Conservation (phyloP, 2,113 vertebrate species). For the Trogon melanurus region DNA sequence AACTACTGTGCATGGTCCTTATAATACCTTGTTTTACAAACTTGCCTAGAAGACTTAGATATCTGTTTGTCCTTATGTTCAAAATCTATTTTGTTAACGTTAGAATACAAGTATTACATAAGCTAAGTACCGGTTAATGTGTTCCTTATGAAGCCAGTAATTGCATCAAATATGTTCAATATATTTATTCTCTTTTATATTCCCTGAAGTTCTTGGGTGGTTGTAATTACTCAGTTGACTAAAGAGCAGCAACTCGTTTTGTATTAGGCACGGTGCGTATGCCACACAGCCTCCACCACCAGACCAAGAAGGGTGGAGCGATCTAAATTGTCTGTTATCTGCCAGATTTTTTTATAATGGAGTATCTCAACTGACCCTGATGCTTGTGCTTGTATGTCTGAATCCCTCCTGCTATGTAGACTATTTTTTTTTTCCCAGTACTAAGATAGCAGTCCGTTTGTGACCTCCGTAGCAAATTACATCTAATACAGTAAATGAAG, state of each 20-base stretch:
- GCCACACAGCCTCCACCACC: neutral
- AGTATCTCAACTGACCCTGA: neutral
- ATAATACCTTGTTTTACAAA: neutral
- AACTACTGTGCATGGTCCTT: accelerated
- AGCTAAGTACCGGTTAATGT: neutral
- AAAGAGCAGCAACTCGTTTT: neutral
- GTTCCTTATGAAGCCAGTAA: neutral
- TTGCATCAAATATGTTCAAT: neutral
- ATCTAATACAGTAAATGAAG: neutral
- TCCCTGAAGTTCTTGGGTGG: neutral
- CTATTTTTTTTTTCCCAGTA: neutral
- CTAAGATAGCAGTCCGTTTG: neutral
- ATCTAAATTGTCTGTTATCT: neutral
- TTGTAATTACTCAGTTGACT: neutral
- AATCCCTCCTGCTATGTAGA: neutral
- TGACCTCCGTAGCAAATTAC: neutral
- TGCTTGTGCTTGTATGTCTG: neutral
- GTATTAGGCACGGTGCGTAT: too few relatives aligned
- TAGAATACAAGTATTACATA: accelerated
- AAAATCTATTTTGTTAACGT: neutral
- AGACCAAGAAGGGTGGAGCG: neutral
- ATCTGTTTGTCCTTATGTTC: neutral
- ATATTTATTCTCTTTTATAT: neutral
- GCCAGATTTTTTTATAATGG: neutral
- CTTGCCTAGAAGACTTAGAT: neutral